Evolutionary conservation across 1,140 invertebrate genomes (phyloP), one percentile per base, ranked within the genome.

Genomic region (Magallana angulata): DNA sequence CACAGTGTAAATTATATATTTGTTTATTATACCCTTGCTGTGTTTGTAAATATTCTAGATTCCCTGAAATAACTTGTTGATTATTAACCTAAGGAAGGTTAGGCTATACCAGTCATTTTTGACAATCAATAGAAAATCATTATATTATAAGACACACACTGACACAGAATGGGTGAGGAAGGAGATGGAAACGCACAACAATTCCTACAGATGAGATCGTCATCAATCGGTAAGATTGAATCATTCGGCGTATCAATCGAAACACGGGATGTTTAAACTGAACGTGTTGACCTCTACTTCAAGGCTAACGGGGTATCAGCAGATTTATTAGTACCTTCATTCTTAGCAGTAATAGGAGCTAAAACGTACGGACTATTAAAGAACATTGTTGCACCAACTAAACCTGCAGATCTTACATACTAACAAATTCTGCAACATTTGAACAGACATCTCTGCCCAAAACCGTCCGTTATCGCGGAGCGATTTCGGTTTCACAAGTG

Each of bases 391-490:
- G 82, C 71, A 12, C 82, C 86, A 58, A 8, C 76, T 11, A 87
- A 83, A 48, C 80, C 80, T 14, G 24, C 7, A 7, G 36, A 64
- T 18, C 64, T 68, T 7, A 30, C 36, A 30, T 87, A 57, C 48
- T 9, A 57, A 57, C n/a, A 57, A 14, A 14, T 87, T 62, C 48
- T 87, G 9, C 56, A 48, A 36, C 30, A 59, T 48, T 60, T 87
- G 5, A 71, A 57, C 14, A 48, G n/a, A n/a, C 90, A 91, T 57
- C 81, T 84, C 7, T 83, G 30, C 14, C 87, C 88, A 14, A 87
- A 90, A 83, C 85, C 90, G 7, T 81, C 88, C 14, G 81, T 85
- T 58, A 90, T 91, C 76, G 89, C 87, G 24, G 90, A 91, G 84
- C 58, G 85, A 14, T 91, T 91, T 87, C 14, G 87, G 36, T 91